These are phyloP conservation scores for Dendrocincla tyrannina DNA, from an alignment of 2,797 vertebrate species.

Conservation along the genomic window DNA sequence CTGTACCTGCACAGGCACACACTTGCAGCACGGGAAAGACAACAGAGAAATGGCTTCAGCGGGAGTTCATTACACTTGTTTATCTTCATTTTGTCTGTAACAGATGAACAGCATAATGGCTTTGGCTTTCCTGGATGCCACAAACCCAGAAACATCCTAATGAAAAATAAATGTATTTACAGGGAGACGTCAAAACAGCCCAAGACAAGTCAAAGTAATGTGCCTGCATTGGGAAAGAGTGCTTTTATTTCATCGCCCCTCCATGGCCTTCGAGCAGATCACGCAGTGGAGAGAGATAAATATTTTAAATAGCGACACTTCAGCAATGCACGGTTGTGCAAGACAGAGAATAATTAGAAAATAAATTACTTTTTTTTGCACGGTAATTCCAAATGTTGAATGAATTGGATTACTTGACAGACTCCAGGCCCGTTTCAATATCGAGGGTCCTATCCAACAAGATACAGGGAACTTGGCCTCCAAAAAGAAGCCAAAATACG, in stretches of 20 bases:
- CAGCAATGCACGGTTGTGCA: conserved; percentile 74
- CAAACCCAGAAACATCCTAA: conserved; percentile 77
- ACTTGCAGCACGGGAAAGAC: background rate
- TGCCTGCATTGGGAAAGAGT: conserved; percentile 33
- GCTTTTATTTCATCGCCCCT: conserved; percentile 73
- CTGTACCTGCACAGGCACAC: background rate
- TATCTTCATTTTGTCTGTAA: conserved; percentile 57
- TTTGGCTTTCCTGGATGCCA: conserved; percentile 70
- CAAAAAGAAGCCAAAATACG: background rate
- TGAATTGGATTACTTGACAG: conserved; percentile 69
- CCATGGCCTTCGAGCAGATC: conserved; percentile 75
- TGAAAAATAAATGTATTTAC: conserved; percentile 90
- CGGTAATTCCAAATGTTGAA: conserved; percentile 59
- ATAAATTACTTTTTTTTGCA: conserved; percentile 81
- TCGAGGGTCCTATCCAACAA: background rate
- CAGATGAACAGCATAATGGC: conserved; percentile 65
- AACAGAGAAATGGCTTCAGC: background rate
- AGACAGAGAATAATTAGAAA: conserved; percentile 86
- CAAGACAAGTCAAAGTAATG: conserved; percentile 74
- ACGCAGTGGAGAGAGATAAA: conserved; percentile 75
- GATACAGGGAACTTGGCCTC: background rate
- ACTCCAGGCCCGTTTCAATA: conserved; percentile 6
- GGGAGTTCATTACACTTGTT: conserved; percentile 54
- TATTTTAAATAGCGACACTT: conserved; percentile 81
- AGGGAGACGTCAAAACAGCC: conserved; percentile 78